These are phyloP conservation scores for Chaenogobius annularis DNA, from an alignment of 2,113 vertebrate genomes.

Conservation along the genomic window DNA sequence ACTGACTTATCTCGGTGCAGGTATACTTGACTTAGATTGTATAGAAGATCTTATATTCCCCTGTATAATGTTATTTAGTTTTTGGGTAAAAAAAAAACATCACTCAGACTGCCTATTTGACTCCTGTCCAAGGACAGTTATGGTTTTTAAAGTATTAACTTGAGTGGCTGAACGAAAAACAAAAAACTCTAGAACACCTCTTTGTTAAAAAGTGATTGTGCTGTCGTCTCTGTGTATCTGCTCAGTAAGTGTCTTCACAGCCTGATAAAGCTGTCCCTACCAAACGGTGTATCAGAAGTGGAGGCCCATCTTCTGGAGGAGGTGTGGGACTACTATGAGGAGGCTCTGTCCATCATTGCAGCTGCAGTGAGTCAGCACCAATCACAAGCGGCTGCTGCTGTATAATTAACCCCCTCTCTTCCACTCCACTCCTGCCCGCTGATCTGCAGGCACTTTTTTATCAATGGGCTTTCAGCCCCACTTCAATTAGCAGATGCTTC, in stretches of 20 bases:
- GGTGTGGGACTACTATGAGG: conserved; percentile 85
- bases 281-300: conserved; percentile 74
- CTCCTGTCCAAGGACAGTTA: no score
- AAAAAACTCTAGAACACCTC: no score
- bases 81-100: no score
- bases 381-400: conserved; percentile 47
- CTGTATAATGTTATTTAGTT: no score
- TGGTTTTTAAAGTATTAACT: no score
- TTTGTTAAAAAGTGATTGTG: not conserved
- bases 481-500: conserved; percentile 79
- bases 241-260: conserved; percentile 85
- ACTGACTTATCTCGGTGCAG: conserved; percentile 81
- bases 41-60: no score
- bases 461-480: conserved; percentile 76
- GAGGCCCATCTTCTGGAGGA: conserved; percentile 81
- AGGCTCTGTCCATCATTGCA: conserved; percentile 80
- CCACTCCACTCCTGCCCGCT: conserved; percentile 54
- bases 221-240: conserved; percentile 27
- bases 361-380: conserved; percentile 81
- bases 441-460: conserved; percentile 69
- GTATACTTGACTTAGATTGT: conserved; percentile 54
- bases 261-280: conserved; percentile 86
- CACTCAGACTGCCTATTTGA: no score
- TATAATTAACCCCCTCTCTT: conserved; percentile 71
- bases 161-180: no score